These are phyloP conservation scores for Gallinago stenura DNA, from an alignment of 2,797 vertebrate species.

Conservation along the genomic window DNA sequence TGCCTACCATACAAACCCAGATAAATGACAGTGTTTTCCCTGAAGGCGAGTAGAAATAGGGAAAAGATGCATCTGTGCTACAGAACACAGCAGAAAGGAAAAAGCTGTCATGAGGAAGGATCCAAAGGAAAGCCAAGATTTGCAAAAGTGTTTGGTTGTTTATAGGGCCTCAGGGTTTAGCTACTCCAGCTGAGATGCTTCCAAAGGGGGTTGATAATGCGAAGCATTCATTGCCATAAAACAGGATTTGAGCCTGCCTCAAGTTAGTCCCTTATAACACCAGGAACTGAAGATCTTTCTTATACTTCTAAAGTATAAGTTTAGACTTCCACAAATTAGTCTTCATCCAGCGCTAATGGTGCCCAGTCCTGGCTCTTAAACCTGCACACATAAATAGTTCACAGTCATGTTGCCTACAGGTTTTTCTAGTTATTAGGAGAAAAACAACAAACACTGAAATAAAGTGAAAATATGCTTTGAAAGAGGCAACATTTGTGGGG, in stretches of 20 bases:
- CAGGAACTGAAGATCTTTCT: background rate
- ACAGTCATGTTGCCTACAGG: background rate
- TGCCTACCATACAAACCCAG: background rate
- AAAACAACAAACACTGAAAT: background rate
- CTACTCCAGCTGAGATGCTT: conserved; percentile 38
- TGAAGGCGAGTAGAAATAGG: background rate
- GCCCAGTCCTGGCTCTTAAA: background rate
- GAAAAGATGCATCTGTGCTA: conserved; percentile 15
- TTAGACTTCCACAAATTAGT: background rate
- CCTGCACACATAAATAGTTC: background rate
- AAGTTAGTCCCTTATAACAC: background rate
- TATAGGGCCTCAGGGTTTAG: conserved; percentile 42
- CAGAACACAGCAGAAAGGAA: background rate
- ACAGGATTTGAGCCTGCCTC: background rate
- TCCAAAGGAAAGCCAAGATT: conserved; percentile 38
- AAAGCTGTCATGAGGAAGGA: conserved; percentile 17
- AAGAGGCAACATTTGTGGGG: background rate
- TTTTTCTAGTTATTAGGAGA: background rate
- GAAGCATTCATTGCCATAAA: conserved; percentile 34
- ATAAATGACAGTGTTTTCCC: background rate
- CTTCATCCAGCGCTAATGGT: background rate
- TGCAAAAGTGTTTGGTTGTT: conserved; percentile 29
- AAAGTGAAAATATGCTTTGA: background rate
- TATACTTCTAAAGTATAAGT: background rate
- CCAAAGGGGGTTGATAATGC: conserved; percentile 10